Evolutionary conservation across 2,797 vertebrate genomes (phyloP), one percentile per base, ranked within the genome.

Genomic region (Danio jaintianensis): DNA sequence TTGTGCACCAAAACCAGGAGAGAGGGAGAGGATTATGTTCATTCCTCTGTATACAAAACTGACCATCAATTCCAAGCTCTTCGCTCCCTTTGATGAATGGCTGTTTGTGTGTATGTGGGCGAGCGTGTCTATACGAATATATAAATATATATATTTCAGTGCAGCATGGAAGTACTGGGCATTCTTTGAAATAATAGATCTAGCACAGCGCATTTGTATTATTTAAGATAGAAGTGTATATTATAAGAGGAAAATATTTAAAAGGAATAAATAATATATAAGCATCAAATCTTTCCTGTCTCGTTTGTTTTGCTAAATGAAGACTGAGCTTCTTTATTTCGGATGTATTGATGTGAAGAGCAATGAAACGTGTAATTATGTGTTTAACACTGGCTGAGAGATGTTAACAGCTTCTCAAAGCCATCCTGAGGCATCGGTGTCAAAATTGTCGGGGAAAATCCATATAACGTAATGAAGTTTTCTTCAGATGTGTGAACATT

Each of bases 231-330:
- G 91, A 94, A 90, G 90, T 93, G 90, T 95, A 93, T 94, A 94
- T 93, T 93, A 94, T 93, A 93, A 93, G 90, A 93, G 85, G 78
- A 85, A 93, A 92, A 91, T 94, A 94, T 94, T 94, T 94, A 94
- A 94, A 93, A 94, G 93, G 93, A 94, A 95, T 95, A 95, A 95
- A 95, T 94, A 94, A 94, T 95, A 94, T 94, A 95, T 95, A 91
- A 93, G 92, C 93, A 94, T 92, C 86, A 93, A 83, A 45, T 82
- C 16, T 38, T 64, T 79, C 29, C 29, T 68, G 83, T 86, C 45
- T 83, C 62, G 20, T 81, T 80, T 69, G 43, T 78, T 86, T 86
- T 61, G 1, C 45, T 59, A 1, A 18, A 1, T 8, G 1, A 15
- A 16, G 2, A 10, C 47, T 16, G 2, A 29, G 20, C 56, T 42